Base-by-base conservation (phyloP, 2,797 vertebrate species). In the Cyprinella venusta region DNA sequence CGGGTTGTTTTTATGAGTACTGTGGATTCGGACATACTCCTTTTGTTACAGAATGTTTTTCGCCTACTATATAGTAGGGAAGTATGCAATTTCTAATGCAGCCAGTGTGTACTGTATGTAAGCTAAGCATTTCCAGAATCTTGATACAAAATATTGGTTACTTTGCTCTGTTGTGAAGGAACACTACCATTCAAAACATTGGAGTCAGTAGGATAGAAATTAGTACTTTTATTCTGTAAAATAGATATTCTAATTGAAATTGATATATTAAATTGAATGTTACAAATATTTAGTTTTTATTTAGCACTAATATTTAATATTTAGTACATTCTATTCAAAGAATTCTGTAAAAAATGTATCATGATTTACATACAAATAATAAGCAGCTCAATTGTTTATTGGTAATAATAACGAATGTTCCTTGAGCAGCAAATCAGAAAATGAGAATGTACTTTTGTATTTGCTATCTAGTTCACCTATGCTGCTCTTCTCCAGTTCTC, bases 401-500 rank as follows among this genome's bases (percentile, higher is more conserved):
- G 12, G 15, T 61, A 61, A 61, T 61, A 61, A 61, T 13, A 59
- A 24, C 6, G 0, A 61, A 59, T 59, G 8, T 5, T 24, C 10
- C 10, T 59, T 59, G 9, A 24, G 9, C 54, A 59, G 1, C 4
- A 61, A 61, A 26, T 26, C 24, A 3, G 13, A 12, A 15, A 15
- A 26, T 61, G 6, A 15, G 24, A 61, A 26, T 61, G 6, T 26
- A 61, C 63, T 65, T 9, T 18, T 36, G 1, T 33, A 65, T 65
- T 65, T 65, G 30, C 30, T 65, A 8, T 65, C 33, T 33, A 36
- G 45, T 61, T 50, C 16, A 50, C 7, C 5, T 6, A 50, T 50
- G 16, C 1, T 50, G 48, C 48, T 6, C 48, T 18, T 68, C 81
- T 87, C 38, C 26, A 50, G 6, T 79, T 72, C 65, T 88, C 90